Evolutionary conservation across 2,888 invertebrate genomes (phyloP).

Genomic region (Amblyteles armatorius): DNA sequence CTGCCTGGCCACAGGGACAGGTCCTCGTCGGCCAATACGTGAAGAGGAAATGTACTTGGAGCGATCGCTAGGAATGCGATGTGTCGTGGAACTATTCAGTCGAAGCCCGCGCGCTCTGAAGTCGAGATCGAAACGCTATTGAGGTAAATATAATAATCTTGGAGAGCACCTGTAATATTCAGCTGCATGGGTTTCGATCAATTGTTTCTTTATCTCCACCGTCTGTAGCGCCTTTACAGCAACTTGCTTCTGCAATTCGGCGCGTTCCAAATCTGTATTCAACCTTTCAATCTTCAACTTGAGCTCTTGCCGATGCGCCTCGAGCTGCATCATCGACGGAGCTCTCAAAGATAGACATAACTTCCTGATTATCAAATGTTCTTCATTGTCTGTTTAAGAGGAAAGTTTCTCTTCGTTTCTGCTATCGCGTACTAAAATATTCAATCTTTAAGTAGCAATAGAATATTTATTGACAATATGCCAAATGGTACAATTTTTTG

Average conservation of each 20-base stretch:
- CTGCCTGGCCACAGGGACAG: too few species aligned
- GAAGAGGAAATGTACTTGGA: neutral
- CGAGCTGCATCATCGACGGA: conserved; percentile 64
- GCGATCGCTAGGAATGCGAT: neutral
- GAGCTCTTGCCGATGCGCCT: conserved; percentile 75
- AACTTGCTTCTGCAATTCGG: conserved; percentile 76
- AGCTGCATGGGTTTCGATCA: conserved; percentile 73
- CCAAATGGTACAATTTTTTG: too few species aligned
- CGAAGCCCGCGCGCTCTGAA: neutral
- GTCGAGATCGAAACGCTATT: neutral
- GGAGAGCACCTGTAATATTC: conserved; percentile 74
- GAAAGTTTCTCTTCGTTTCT: neutral
- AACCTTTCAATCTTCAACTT: conserved; percentile 76
- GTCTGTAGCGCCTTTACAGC: conserved; percentile 77
- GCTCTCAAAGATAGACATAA: conserved; percentile 31
- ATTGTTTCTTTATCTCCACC: conserved; percentile 75
- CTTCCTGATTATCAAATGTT: conserved; percentile 46
- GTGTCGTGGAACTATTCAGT: neutral
- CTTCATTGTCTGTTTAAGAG: conserved; percentile 16
- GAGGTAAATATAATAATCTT: neutral
- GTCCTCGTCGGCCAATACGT: too few species aligned
- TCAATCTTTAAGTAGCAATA: too few species aligned
- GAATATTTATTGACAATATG: too few species aligned
- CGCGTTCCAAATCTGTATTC: conserved; percentile 77
- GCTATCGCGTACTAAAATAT: too few species aligned